These are phyloP conservation scores for Pomacea maculata DNA, from an alignment of 1,140 invertebrate genomes.

Conservation along the genomic window DNA sequence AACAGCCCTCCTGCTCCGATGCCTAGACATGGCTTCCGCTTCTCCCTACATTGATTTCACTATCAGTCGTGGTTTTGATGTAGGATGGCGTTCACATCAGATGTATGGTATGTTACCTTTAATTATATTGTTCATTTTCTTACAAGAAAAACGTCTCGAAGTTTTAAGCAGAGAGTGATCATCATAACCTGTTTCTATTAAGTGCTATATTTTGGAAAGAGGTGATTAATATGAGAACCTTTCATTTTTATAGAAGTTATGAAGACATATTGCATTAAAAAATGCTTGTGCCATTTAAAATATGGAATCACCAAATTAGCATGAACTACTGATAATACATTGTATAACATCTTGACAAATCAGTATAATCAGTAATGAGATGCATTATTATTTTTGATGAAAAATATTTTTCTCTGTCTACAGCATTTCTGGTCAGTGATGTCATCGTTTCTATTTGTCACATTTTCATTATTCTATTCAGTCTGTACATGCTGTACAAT, in stretches of 20 bases:
- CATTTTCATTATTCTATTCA: slow-evolving; percentile 39
- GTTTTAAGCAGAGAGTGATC: not conserved
- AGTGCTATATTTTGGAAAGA: not conserved
- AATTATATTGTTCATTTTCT: not conserved
- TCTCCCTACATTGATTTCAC: slow-evolving; percentile 38
- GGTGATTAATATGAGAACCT: not conserved
- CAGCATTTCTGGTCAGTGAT: slow-evolving; percentile 52
- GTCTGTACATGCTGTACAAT: slow-evolving; percentile 45
- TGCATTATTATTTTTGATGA: not conserved
- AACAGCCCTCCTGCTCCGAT: slow-evolving; percentile 11
- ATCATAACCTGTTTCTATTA: not conserved
- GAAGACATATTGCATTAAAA: not conserved
- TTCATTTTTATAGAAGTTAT: not conserved
- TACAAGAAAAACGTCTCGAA: not conserved
- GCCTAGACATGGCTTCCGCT: slow-evolving; percentile 5
- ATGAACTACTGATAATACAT: too few relatives aligned
- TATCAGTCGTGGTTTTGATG: slow-evolving; percentile 53
- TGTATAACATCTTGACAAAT: too few relatives aligned
- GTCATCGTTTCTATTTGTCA: slow-evolving; percentile 40
- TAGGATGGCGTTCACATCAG: slow-evolving; percentile 53
- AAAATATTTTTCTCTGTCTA: slow-evolving; percentile 17
- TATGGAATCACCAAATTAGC: too few relatives aligned
- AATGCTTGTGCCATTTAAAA: not conserved
- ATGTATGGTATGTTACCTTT: slow-evolving; percentile 26
- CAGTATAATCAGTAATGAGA: too few relatives aligned